Percentiles rank a stretch among this genome's conserved stretches.
phyloP scores from a whole-genome alignment of 1,140 invertebrate species.

The Scylla paramamosain region DNA sequence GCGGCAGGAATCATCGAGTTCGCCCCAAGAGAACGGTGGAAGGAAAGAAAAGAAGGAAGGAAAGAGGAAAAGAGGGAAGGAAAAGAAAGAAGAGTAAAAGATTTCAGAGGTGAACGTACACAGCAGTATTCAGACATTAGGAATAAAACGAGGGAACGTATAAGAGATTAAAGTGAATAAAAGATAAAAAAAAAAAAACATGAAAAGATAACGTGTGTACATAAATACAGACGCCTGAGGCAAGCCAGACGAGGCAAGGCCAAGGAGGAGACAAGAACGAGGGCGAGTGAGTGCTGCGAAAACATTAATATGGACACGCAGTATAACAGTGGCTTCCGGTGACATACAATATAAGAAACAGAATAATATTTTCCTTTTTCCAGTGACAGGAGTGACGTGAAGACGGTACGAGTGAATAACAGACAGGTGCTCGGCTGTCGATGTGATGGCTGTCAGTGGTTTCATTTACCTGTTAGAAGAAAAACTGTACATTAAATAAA shows the following conservation, averaged over 20 bases:
- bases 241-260: background rate
- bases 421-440: background rate
- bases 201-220: background rate
- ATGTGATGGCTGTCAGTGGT: too few relatives aligned
- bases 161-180: too few relatives aligned
- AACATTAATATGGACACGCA: background rate
- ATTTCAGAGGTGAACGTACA: background rate
- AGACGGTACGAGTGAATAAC: background rate
- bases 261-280: background rate
- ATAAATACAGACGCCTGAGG: background rate
- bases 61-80: background rate
- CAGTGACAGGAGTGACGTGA: background rate
- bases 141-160: too few relatives aligned
- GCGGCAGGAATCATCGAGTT: background rate
- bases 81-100: background rate
- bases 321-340: background rate
- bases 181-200: too few relatives aligned
- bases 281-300: background rate
- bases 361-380: background rate
- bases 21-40: background rate
- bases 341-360: background rate
- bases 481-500: too few relatives aligned
- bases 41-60: background rate
- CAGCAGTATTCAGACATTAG: too few relatives aligned
- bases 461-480: too few relatives aligned